Percentiles rank a stretch among this genome's conserved stretches.
phyloP scores from a whole-genome alignment of 2,113 vertebrate genomes.

The Psilopsiagon aurifrons region DNA sequence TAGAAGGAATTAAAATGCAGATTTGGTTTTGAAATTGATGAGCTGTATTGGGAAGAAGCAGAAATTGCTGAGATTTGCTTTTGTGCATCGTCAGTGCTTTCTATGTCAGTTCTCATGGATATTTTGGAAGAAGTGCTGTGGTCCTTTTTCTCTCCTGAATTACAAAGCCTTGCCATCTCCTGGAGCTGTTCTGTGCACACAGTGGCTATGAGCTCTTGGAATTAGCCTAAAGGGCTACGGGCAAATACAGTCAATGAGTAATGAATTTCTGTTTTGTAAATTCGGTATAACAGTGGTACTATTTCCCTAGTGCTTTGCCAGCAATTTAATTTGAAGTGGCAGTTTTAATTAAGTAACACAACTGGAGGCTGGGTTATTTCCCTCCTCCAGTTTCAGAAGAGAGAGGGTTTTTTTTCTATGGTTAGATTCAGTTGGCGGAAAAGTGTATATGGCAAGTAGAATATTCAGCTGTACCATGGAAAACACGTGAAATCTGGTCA shows the following conservation, averaged over 20 bases:
- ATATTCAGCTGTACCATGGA: neutral
- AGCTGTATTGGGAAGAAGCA: neutral
- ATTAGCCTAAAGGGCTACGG: neutral
- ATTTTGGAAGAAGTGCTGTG: neutral
- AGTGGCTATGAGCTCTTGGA: neutral
- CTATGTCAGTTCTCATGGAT: neutral
- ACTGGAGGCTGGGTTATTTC: neutral
- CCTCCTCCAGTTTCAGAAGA: neutral
- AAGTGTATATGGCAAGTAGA: neutral
- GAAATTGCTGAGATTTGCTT: neutral
- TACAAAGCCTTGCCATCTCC: neutral
- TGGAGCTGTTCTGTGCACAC: accelerated
- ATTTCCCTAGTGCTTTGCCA: neutral
- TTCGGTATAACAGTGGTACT: neutral
- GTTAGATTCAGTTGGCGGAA: neutral
- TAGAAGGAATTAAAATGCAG: neutral
- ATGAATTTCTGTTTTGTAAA: neutral
- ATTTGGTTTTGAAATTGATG: neutral
- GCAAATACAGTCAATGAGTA: neutral
- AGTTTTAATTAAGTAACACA: conserved; percentile 28
- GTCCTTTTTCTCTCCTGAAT: neutral
- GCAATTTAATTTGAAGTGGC: conserved; percentile 28
- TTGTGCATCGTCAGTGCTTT: neutral
- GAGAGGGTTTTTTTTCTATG: neutral
- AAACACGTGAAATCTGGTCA: neutral